A percentile compares a stretch with the other conserved stretches of the same genome.
Conservation (phyloP, 1,140 invertebrate genomes). For the Ceratina australensis region DNA sequence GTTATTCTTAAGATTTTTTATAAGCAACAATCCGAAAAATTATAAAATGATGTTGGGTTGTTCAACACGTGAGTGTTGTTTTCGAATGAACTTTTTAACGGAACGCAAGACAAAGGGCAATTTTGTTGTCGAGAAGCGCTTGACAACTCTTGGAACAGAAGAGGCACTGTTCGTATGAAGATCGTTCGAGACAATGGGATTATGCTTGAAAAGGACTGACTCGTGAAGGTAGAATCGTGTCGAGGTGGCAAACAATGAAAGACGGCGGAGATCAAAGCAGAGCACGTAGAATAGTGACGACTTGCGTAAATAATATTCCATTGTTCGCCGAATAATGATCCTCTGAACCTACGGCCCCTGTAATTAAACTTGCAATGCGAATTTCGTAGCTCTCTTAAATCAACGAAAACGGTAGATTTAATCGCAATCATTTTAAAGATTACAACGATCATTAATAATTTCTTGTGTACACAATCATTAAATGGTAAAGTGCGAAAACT, state of each 20-base stretch:
- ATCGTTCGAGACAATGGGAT: conserved; percentile 1
- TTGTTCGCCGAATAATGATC: neutral
- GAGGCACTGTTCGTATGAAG: neutral
- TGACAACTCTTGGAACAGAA: neutral
- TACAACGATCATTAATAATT: too few species aligned
- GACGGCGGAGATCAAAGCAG: neutral
- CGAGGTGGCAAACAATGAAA: neutral
- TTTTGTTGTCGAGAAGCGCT: neutral
- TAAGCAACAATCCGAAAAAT: too few species aligned
- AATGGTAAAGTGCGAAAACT: too few species aligned
- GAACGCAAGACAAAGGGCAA: neutral
- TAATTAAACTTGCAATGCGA: too few species aligned
- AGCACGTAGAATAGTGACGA: neutral
- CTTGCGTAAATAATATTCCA: neutral
- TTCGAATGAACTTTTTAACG: neutral
- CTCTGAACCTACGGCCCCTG: too few species aligned
- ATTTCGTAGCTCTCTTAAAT: too few species aligned
- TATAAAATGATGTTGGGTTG: too few species aligned
- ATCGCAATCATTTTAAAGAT: too few species aligned
- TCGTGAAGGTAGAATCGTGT: neutral
- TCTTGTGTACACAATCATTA: too few species aligned
- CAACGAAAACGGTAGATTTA: too few species aligned
- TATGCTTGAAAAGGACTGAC: neutral
- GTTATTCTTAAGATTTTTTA: too few species aligned
- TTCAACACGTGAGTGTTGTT: neutral